Percentiles rank a stretch among this genome's conserved stretches.
Conservation (phyloP, 2,113 vertebrate species). For the Corythornis vintsioides region DNA sequence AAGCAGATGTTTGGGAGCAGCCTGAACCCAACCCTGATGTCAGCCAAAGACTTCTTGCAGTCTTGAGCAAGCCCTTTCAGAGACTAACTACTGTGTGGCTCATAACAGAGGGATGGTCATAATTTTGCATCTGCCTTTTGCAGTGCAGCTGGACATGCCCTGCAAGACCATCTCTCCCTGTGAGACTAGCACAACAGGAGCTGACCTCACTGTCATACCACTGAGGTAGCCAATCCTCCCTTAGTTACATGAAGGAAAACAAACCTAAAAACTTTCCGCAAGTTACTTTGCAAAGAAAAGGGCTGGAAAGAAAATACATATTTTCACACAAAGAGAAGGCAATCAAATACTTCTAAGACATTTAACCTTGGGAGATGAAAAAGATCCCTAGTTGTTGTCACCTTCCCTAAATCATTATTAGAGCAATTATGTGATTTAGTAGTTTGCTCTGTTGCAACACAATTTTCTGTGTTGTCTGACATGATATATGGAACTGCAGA, state of each 20-base stretch:
- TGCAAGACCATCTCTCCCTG: not conserved
- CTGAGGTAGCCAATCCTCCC: fast-evolving
- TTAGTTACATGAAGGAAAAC: not conserved
- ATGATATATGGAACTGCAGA: constrained; percentile 21
- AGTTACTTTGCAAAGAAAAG: not conserved
- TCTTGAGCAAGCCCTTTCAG: not conserved
- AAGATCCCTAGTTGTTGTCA: not conserved
- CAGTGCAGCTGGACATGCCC: not conserved
- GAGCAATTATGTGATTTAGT: constrained; percentile 38
- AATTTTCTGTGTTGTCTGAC: not conserved
- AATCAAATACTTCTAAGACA: not conserved
- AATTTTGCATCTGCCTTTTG: fast-evolving
- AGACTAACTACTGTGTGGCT: fast-evolving
- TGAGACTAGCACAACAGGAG: not conserved
- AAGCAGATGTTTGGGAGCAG: not conserved
- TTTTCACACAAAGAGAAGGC: not conserved
- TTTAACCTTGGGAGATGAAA: constrained; percentile 30
- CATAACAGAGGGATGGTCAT: not conserved
- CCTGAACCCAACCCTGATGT: not conserved
- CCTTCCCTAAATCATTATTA: not conserved
- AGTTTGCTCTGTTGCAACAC: constrained; percentile 4
- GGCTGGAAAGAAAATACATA: fast-evolving
- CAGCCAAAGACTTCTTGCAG: not conserved
- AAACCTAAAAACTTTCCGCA: fast-evolving
- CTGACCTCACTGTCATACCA: not conserved